Conservation (phyloP, 1,140 invertebrate genomes). For the Diabrotica virgifera region DNA sequence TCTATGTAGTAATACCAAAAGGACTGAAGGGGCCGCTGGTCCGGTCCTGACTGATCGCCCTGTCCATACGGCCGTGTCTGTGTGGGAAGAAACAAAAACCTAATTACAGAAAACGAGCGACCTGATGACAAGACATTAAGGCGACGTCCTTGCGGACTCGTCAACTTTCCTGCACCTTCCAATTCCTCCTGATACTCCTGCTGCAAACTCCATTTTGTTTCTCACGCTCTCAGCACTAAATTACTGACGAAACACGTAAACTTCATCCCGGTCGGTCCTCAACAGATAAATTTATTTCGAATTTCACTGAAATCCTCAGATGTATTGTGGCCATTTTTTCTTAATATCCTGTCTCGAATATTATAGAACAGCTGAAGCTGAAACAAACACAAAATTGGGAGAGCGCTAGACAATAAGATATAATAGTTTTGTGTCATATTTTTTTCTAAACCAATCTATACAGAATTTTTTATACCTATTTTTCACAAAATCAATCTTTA, state of each 20-base stretch:
- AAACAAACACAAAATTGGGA: no score
- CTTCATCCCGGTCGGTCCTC: conserved; percentile 15
- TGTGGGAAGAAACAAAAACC: conserved; percentile 42
- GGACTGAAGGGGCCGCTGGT: neutral
- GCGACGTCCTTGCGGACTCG: conserved; percentile 44
- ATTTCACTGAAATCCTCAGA: conserved; percentile 3
- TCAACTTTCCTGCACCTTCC: conserved; percentile 30
- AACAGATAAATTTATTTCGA: conserved; percentile 16
- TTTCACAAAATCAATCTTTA: no score
- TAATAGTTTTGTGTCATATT: no score
- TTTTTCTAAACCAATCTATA: no score
- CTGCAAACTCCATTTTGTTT: conserved; percentile 40
- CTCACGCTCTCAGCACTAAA: conserved; percentile 40
- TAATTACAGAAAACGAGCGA: conserved; percentile 45
- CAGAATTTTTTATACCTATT: no score
- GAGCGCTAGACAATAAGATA: no score
- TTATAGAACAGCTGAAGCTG: no score
- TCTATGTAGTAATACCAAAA: no score
- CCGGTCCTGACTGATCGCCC: neutral
- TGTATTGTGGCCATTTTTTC: neutral
- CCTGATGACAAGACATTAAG: conserved; percentile 45
- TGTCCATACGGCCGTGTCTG: conserved; percentile 18
- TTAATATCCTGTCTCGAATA: neutral
- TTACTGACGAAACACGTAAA: conserved; percentile 33
- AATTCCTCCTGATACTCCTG: conserved; percentile 23